These are phyloP conservation scores for Petrophora chlorosata DNA, from an alignment of 2,888 invertebrate species.

Conservation along the genomic window DNA sequence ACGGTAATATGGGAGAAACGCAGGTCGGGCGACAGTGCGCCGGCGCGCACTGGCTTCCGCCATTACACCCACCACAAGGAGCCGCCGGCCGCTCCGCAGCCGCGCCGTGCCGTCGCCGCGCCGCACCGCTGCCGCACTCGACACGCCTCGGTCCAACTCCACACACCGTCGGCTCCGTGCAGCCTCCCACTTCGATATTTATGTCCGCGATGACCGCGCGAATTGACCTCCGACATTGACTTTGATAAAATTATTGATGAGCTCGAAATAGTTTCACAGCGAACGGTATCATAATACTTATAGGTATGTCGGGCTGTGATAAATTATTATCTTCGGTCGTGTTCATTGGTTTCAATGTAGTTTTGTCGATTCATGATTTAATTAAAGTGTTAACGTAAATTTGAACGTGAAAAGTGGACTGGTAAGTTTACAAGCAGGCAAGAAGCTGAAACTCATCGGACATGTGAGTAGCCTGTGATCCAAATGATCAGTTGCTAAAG, in stretches of 20 bases:
- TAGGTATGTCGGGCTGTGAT: not conserved
- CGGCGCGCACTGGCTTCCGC: not conserved
- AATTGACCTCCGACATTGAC: constrained; percentile 1
- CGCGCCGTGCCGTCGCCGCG: not conserved
- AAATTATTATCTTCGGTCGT: not conserved
- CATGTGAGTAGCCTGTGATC: too few species aligned
- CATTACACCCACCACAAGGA: too few species aligned
- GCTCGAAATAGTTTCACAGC: too few species aligned
- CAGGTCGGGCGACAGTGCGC: not conserved
- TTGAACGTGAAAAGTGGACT: too few species aligned
- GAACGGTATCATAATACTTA: too few species aligned
- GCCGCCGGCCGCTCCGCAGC: not conserved
- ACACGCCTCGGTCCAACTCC: not conserved
- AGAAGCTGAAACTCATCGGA: too few species aligned
- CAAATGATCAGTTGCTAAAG: too few species aligned
- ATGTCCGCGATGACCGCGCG: constrained; percentile 3
- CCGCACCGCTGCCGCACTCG: not conserved
- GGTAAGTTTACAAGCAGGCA: too few species aligned
- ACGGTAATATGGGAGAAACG: not conserved
- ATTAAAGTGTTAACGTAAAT: too few species aligned
- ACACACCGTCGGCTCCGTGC: not conserved
- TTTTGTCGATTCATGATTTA: too few species aligned
- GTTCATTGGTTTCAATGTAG: too few species aligned
- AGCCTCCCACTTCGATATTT: constrained; percentile 9
- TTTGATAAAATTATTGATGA: not conserved